phyloP scores from a whole-genome alignment of 2,113 vertebrate genomes.

The Manacus vitellinus region DNA sequence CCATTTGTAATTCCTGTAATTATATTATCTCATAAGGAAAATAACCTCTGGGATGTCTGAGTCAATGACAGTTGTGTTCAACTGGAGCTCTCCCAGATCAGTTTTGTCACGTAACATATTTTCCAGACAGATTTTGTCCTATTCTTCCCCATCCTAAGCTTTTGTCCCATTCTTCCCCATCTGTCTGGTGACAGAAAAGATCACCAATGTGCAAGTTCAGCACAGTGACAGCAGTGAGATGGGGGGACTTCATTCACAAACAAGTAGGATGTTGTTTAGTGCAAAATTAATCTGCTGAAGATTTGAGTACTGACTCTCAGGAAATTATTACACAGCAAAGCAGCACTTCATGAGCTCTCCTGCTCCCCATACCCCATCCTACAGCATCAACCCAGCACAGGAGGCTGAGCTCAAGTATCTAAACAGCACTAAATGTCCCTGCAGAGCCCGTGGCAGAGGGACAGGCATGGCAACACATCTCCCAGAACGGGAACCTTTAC shows the following conservation, averaged over 20 bases:
- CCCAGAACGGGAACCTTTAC: not conserved
- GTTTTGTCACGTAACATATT: not conserved
- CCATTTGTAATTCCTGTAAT: not conserved
- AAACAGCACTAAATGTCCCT: not conserved
- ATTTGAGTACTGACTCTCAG: not conserved
- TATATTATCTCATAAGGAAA: not conserved
- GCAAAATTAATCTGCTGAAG: not conserved
- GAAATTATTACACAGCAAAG: not conserved
- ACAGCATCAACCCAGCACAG: not conserved
- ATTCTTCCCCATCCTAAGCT: not conserved
- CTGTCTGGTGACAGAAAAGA: not conserved
- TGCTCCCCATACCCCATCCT: not conserved
- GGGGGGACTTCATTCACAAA: not conserved
- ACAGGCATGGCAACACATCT: rapidly evolving
- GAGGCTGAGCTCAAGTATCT: not conserved
- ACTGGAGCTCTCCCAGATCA: not conserved
- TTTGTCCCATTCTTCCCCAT: not conserved
- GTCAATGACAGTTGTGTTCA: not conserved
- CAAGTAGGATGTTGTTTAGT: not conserved
- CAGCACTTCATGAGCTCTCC: not conserved
- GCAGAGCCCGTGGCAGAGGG: not conserved
- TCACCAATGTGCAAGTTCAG: not conserved
- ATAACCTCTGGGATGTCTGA: not conserved
- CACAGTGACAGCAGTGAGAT: not conserved
- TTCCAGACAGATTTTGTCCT: not conserved